Evolutionary conservation across 1,140 invertebrate species (phyloP).

Genomic region (Phortica variegata): DNA sequence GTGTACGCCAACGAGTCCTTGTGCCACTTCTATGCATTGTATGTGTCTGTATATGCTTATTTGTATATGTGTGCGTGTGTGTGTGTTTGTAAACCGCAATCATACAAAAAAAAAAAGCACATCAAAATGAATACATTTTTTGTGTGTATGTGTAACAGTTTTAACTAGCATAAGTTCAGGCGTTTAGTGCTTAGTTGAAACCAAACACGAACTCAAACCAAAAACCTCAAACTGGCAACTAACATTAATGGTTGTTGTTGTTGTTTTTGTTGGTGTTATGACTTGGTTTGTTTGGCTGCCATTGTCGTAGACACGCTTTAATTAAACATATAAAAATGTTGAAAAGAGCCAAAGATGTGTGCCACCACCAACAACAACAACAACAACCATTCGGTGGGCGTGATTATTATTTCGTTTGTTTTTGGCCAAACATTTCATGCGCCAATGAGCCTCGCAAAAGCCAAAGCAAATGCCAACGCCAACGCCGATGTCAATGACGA

Average conservation of each 20-base stretch:
- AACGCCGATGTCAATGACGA: too few relatives aligned
- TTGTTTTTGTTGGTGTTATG: slow-evolving; percentile 5
- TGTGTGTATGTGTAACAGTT: slow-evolving; percentile 20
- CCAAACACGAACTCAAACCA: too few relatives aligned
- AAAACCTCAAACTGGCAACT: too few relatives aligned
- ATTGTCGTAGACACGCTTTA: slow-evolving; percentile 31
- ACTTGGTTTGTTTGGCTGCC: too few relatives aligned
- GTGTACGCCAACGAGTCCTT: slow-evolving; percentile 34
- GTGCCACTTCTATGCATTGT: slow-evolving; percentile 29
- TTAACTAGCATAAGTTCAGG: slow-evolving; percentile 15
- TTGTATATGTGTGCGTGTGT: slow-evolving; percentile 21
- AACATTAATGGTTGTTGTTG: slow-evolving; percentile 15
- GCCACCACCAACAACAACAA: neutral
- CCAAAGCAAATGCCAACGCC: too few relatives aligned
- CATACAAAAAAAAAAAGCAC: slow-evolving; percentile 33
- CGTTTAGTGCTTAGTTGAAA: too few relatives aligned
- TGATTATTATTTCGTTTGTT: too few relatives aligned
- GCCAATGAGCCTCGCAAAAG: slow-evolving; percentile 10
- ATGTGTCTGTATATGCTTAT: slow-evolving; percentile 5
- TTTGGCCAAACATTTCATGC: slow-evolving; percentile 17
- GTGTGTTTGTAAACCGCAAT: slow-evolving; percentile 34
- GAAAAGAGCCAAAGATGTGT: neutral
- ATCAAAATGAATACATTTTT: slow-evolving; percentile 12
- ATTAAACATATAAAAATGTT: slow-evolving; percentile 32
- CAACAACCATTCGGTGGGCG: slow-evolving; percentile 16